These are phyloP conservation scores for Polypterus senegalus DNA, from an alignment of 2,113 vertebrate species.

Conservation along the genomic window DNA sequence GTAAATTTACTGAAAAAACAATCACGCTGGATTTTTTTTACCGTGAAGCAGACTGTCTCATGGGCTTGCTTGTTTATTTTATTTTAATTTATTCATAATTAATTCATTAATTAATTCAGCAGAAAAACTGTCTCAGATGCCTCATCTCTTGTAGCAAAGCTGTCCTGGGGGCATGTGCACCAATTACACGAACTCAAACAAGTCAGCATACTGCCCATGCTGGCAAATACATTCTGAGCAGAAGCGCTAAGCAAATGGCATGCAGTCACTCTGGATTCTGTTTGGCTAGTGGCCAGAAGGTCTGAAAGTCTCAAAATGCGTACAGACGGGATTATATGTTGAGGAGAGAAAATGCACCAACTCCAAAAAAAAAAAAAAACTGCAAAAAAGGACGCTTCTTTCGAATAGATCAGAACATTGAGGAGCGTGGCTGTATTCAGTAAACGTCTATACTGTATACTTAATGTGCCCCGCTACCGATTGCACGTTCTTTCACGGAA, in stretches of 20 bases:
- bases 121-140: conserved; percentile 38
- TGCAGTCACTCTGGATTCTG: conserved; percentile 21
- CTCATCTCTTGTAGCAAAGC: conserved; percentile 24
- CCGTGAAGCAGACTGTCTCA: conserved; percentile 35
- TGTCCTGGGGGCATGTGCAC: conserved; percentile 38
- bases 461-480: no score
- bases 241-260: conserved; percentile 31
- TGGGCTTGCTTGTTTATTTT: conserved; percentile 42
- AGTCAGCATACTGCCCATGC: conserved; percentile 38
- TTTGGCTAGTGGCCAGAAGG: background rate
- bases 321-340: background rate
- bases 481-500: no score
- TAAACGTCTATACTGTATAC: no score
- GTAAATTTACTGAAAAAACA: no score
- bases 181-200: conserved; percentile 45
- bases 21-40: conserved; percentile 18
- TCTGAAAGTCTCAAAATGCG: background rate
- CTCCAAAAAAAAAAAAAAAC: background rate
- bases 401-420: background rate
- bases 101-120: conserved; percentile 43
- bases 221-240: conserved; percentile 36
- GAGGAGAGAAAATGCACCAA: background rate
- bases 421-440: background rate
- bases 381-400: background rate
- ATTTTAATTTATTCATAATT: conserved; percentile 52